These are phyloP conservation scores for Labeo catla DNA, from an alignment of 2,113 vertebrate species.

Conservation along the genomic window DNA sequence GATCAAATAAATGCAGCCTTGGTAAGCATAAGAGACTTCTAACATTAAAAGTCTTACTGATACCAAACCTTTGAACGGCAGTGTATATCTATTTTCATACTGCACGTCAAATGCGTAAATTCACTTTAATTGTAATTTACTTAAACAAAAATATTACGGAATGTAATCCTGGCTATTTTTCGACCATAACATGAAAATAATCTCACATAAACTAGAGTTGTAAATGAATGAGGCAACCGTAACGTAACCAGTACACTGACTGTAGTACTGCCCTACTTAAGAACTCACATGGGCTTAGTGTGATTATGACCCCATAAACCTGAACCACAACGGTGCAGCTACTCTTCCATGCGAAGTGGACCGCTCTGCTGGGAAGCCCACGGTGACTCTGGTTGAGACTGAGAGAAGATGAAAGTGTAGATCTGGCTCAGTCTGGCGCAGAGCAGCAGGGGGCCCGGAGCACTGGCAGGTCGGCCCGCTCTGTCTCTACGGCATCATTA, in stretches of 20 bases:
- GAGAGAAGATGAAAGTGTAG: constrained; percentile 38
- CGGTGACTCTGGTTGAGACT: constrained; percentile 1
- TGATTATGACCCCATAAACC: constrained; percentile 25
- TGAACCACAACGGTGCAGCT: constrained; percentile 10
- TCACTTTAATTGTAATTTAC: too few species aligned
- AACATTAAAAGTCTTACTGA: too few species aligned
- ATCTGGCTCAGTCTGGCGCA: constrained; percentile 27
- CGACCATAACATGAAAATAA: not conserved
- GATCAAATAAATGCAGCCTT: too few species aligned
- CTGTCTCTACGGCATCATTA: constrained; percentile 32
- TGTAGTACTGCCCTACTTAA: constrained; percentile 27
- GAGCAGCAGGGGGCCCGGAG: constrained; percentile 34
- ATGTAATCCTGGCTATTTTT: not conserved
- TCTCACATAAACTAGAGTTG: not conserved
- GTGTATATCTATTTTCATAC: not conserved
- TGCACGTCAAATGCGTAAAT: not conserved
- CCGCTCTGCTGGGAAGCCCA: constrained; percentile 23
- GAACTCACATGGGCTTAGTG: constrained; percentile 21
- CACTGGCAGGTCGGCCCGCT: constrained; percentile 25
- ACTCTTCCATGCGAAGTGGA: constrained; percentile 24
- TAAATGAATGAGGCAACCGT: constrained; percentile 18
- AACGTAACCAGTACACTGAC: not conserved
- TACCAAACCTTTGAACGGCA: too few species aligned
- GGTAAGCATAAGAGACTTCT: too few species aligned
- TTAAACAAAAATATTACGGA: not conserved